Conservation (phyloP, 2,888 invertebrate species). For the Alcis repandata region DNA sequence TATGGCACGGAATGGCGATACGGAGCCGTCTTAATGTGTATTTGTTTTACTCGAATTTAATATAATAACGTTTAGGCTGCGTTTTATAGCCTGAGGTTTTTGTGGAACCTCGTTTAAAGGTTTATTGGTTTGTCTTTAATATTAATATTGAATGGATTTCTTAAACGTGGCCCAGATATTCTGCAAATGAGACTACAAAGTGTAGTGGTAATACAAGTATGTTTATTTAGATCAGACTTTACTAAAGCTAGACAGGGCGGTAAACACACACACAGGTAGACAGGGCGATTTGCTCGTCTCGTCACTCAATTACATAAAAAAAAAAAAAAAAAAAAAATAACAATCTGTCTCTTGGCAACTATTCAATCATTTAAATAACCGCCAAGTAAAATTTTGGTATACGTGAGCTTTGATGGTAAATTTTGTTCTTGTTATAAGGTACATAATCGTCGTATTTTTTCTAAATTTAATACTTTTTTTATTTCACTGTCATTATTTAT, state of each 20-base stretch:
- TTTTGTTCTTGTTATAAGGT: background rate
- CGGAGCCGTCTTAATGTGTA: slow-evolving; percentile 77
- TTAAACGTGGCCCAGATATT: background rate
- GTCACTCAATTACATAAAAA: too few species aligned
- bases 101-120: background rate
- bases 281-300: too few species aligned
- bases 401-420: too few species aligned
- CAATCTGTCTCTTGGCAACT: too few species aligned
- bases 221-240: too few species aligned
- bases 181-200: background rate
- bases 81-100: slow-evolving; percentile 60
- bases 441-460: background rate
- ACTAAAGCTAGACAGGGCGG: too few species aligned
- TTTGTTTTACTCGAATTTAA: slow-evolving; percentile 82
- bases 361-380: too few species aligned
- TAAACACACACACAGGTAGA: too few species aligned
- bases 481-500: background rate
- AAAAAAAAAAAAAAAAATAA: too few species aligned
- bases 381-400: too few species aligned
- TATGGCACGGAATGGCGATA: slow-evolving; percentile 84
- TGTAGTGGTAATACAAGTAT: too few species aligned
- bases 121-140: slow-evolving; percentile 29
- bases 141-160: background rate
- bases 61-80: slow-evolving; percentile 68
- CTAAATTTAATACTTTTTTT: background rate